A percentile compares a stretch with the other conserved stretches of the same genome.
Evolutionary conservation across 2,888 invertebrate species (phyloP).

Genomic region (Sarcophaga carnaria): DNA sequence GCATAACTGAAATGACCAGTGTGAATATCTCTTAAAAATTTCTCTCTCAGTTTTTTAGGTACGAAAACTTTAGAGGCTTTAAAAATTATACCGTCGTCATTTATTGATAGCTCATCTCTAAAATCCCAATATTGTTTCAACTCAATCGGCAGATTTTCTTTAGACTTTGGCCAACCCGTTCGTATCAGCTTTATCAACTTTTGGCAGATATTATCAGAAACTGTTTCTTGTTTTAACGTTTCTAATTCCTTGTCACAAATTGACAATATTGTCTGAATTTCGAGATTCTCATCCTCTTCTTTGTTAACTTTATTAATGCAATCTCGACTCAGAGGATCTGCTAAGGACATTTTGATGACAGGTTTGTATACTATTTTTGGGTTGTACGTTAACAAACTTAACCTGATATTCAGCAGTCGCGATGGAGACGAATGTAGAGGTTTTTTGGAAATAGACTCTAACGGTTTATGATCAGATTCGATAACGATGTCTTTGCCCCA

Average conservation of each 20-base stretch:
- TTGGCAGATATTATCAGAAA: neutral
- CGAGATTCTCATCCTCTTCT: neutral
- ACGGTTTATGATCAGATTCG: slow-evolving; percentile 52
- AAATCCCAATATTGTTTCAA: neutral
- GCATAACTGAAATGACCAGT: slow-evolving; percentile 38
- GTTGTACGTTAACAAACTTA: too few species aligned
- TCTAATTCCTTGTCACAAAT: neutral
- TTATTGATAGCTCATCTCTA: neutral
- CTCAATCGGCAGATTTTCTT: neutral
- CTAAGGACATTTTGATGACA: too few species aligned
- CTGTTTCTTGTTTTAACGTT: neutral
- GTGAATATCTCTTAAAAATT: slow-evolving; percentile 28
- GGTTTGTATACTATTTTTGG: too few species aligned
- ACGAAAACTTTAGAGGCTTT: neutral
- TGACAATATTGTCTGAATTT: neutral
- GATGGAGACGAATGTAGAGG: too few species aligned
- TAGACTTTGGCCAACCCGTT: neutral
- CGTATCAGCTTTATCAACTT: neutral
- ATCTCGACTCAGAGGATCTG: too few species aligned
- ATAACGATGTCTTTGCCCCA: slow-evolving; percentile 35
- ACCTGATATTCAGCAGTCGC: too few species aligned
- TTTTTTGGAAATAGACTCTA: slow-evolving; percentile 6
- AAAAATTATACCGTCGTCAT: neutral
- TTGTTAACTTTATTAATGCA: too few species aligned
- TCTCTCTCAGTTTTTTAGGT: neutral